Evolutionary conservation across 2,113 vertebrate species (phyloP).

Genomic region (Hippocampus barbouri): DNA sequence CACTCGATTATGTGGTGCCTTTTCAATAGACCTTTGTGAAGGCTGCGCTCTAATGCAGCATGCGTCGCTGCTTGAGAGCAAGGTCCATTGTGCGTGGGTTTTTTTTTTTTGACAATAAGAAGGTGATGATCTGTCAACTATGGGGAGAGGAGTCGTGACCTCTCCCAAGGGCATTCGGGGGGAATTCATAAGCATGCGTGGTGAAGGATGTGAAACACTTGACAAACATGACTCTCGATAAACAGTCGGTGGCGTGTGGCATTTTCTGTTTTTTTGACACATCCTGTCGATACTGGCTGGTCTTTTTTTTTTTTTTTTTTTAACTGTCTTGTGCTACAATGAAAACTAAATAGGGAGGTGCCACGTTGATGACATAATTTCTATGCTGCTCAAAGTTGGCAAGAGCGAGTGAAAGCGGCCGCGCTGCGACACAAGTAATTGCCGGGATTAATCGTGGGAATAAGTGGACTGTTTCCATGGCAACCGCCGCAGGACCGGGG

Average conservation of each 20-base stretch:
- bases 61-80: slow-evolving; percentile 13
- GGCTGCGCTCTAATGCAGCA: slow-evolving; percentile 30
- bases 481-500: slow-evolving; percentile 29
- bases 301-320: slow-evolving; percentile 2
- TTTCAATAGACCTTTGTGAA: slow-evolving; percentile 49
- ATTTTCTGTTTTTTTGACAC: slow-evolving; percentile 30
- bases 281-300: slow-evolving; percentile 1
- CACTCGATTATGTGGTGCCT: slow-evolving; percentile 42
- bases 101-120: slow-evolving; percentile 4
- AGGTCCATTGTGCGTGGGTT: slow-evolving; percentile 6
- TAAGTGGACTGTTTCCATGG: slow-evolving; percentile 52
- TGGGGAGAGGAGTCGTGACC: slow-evolving; percentile 30
- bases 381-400: slow-evolving; percentile 21
- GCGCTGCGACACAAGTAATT: slow-evolving; percentile 37
- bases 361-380: slow-evolving; percentile 20
- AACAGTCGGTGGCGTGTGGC: slow-evolving; percentile 30
- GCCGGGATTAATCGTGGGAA: slow-evolving; percentile 34
- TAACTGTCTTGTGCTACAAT: slow-evolving; percentile 2
- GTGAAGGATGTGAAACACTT: slow-evolving; percentile 35
- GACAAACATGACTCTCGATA: slow-evolving; percentile 26
- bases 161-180: slow-evolving; percentile 30
- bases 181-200: slow-evolving; percentile 43
- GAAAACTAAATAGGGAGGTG: slow-evolving; percentile 3
- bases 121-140: slow-evolving; percentile 17
- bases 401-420: slow-evolving; percentile 25